Percentiles rank a stretch among this genome's conserved stretches.
These are phyloP conservation scores for Eurytoma adleriae DNA, from an alignment of 2,888 invertebrate genomes.

Conservation along the genomic window DNA sequence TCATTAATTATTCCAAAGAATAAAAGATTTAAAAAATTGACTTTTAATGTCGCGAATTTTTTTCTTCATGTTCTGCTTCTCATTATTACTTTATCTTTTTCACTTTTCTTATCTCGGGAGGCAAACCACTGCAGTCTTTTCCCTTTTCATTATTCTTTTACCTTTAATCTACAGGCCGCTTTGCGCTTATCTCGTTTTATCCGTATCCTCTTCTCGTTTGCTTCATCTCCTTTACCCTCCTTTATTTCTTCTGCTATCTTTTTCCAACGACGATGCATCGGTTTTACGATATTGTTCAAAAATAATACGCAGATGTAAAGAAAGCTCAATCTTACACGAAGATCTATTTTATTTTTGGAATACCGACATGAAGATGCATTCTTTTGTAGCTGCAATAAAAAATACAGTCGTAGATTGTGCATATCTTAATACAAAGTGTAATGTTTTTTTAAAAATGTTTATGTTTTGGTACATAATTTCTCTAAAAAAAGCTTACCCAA, in stretches of 20 bases:
- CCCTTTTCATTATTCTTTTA: conserved; percentile 55
- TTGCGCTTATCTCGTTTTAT: conserved; percentile 55
- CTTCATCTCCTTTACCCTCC: conserved; percentile 38
- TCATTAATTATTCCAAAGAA: conserved; percentile 2
- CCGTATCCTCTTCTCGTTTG: conserved; percentile 41
- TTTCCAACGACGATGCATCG: conserved; percentile 37
- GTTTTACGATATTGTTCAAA: conserved; percentile 42
- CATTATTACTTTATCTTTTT: conserved; percentile 35
- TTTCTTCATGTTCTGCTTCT: conserved; percentile 32
- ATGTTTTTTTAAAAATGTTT: no score
- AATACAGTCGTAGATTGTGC: no score
- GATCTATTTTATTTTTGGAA: conserved; percentile 28
- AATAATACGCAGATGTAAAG: conserved; percentile 36
- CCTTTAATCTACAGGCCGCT: conserved; percentile 54
- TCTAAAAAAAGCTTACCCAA: no score
- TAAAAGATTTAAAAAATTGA: neutral
- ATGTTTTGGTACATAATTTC: no score
- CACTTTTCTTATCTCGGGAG: conserved; percentile 45
- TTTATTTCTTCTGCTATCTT: conserved; percentile 13
- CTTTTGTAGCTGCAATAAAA: no score
- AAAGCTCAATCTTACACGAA: conserved; percentile 38
- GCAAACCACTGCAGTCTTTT: conserved; percentile 48
- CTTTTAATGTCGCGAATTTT: neutral
- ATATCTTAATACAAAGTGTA: no score
- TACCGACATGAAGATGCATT: no score